Conservation (phyloP, 2,888 invertebrate species). For the Drosophila atripex region DNA sequence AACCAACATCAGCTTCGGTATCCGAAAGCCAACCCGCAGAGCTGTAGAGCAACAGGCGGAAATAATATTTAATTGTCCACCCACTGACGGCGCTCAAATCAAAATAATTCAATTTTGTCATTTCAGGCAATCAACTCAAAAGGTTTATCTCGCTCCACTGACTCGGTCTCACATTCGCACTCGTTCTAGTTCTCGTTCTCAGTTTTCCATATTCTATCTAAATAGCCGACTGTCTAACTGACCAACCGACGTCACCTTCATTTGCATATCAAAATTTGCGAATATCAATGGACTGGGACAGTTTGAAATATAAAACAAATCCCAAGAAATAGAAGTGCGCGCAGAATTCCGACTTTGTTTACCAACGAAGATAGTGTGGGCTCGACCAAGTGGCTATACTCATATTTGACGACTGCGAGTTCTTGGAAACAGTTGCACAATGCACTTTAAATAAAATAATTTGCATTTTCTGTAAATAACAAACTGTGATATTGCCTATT, state of each 20-base stretch:
- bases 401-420: constrained; percentile 24
- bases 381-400: constrained; percentile 6
- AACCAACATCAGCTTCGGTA: constrained; percentile 18
- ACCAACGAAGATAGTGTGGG: constrained; percentile 23
- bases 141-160: constrained; percentile 64
- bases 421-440: constrained; percentile 29
- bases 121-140: constrained; percentile 72
- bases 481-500: background rate
- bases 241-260: constrained; percentile 36
- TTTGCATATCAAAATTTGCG: constrained; percentile 45
- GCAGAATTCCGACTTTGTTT: constrained; percentile 21
- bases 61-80: constrained; percentile 78
- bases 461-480: background rate
- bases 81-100: constrained; percentile 74
- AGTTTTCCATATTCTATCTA: background rate
- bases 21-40: constrained; percentile 21
- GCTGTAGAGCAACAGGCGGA: constrained; percentile 57
- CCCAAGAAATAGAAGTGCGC: constrained; percentile 14
- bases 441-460: background rate
- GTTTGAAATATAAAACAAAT: background rate
- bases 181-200: constrained; percentile 9
- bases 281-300: constrained; percentile 39
- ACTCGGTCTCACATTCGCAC: constrained; percentile 26
- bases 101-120: constrained; percentile 77
- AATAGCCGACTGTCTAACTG: constrained; percentile 1